phyloP scores from a whole-genome alignment of 2,888 invertebrate genomes.

The Octonoba sinensis region DNA sequence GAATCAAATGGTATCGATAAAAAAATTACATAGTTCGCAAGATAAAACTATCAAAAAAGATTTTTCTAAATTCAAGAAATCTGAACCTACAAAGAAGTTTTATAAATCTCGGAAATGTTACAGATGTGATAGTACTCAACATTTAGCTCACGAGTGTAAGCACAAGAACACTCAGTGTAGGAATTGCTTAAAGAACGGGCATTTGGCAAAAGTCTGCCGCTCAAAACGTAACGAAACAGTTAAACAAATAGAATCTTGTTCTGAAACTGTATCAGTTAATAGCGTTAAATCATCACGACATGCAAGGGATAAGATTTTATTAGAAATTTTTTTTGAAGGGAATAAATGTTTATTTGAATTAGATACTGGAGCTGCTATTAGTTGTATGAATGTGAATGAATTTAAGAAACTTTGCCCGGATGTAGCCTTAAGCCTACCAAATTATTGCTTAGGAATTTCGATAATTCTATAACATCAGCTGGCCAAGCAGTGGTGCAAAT shows the following conservation, averaged over 20 bases:
- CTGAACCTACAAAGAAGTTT: slow-evolving; percentile 35
- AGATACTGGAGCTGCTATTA: slow-evolving; percentile 48
- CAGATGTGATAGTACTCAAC: slow-evolving; percentile 49
- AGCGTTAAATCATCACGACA: slow-evolving; percentile 48
- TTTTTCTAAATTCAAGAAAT: slow-evolving; percentile 44
- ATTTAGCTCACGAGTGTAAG: slow-evolving; percentile 47
- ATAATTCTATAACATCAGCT: slow-evolving; percentile 49
- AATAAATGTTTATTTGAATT: slow-evolving; percentile 40
- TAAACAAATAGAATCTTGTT: slow-evolving; percentile 51
- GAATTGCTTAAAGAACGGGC: slow-evolving; percentile 48
- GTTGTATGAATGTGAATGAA: slow-evolving; percentile 42
- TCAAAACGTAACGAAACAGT: slow-evolving; percentile 50
- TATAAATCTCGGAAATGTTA: slow-evolving; percentile 48
- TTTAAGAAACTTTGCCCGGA: slow-evolving; percentile 47
- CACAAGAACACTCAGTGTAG: slow-evolving; percentile 47
- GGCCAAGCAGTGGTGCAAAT: slow-evolving; percentile 49
- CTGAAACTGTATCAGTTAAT: slow-evolving; percentile 47
- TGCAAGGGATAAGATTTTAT: slow-evolving; percentile 49
- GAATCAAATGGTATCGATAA: slow-evolving; percentile 47
- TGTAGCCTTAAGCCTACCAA: slow-evolving; percentile 49
- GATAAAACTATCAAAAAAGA: slow-evolving; percentile 39
- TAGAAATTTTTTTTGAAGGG: slow-evolving; percentile 47
- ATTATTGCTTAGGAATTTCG: slow-evolving; percentile 48
- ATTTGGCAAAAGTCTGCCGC: slow-evolving; percentile 47
- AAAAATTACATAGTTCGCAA: slow-evolving; percentile 29